Evolutionary conservation across 37 sponge, comb jelly and placozoan species (phyloP).

Genomic region (Diacarnus erythraeanus): DNA sequence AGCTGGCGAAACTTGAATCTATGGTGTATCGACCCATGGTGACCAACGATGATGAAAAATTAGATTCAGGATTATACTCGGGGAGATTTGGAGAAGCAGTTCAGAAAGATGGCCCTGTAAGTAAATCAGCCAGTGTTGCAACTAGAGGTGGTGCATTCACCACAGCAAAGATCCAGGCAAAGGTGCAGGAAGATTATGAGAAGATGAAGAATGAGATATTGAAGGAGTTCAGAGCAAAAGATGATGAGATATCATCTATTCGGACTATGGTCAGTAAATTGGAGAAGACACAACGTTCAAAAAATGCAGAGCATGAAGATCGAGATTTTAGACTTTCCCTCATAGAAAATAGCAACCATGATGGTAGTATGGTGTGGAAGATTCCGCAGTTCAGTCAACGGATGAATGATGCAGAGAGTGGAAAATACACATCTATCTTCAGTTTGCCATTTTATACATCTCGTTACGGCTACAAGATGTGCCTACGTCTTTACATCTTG

Average conservation of each 20-base stretch:
- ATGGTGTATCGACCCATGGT: too few relatives aligned
- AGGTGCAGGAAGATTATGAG: too few relatives aligned
- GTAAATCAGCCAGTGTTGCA: too few relatives aligned
- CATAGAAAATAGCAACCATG: slow-evolving; percentile 62
- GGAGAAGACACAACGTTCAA: slow-evolving; percentile 38
- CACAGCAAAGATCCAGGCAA: too few relatives aligned
- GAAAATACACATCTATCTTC: slow-evolving; percentile 80
- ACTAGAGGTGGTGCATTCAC: too few relatives aligned
- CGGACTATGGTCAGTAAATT: slow-evolving; percentile 12
- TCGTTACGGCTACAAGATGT: slow-evolving; percentile 88
- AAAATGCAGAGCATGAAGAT: slow-evolving; percentile 64
- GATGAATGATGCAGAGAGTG: slow-evolving; percentile 61
- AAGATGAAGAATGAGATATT: background rate
- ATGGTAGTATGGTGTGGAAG: slow-evolving; percentile 78
- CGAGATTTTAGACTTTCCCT: slow-evolving; percentile 71
- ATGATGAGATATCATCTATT: slow-evolving; percentile 31
- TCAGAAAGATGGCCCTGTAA: too few relatives aligned
- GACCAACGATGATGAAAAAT: too few relatives aligned
- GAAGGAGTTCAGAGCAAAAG: slow-evolving; percentile 15
- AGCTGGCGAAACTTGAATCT: too few relatives aligned
- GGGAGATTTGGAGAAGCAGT: too few relatives aligned
- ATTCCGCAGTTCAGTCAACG: slow-evolving; percentile 72
- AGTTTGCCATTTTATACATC: slow-evolving; percentile 74
- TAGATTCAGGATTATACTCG: too few relatives aligned
- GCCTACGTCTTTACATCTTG: slow-evolving; percentile 73